Base-by-base conservation (phyloP, 2,113 vertebrate species). In the Illadopsis cleaveri region DNA sequence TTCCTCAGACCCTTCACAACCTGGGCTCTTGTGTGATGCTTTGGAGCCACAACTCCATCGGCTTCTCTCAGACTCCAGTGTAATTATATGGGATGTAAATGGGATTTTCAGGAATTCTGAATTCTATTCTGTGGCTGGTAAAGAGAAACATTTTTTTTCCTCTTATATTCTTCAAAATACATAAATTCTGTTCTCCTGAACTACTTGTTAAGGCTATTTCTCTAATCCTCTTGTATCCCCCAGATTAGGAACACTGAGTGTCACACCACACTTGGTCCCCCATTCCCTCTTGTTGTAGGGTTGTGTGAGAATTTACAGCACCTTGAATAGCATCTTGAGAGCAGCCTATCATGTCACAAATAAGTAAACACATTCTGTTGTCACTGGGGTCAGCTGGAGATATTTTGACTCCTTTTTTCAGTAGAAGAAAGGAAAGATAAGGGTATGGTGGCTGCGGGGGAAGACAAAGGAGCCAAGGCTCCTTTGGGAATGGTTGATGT, bases 201-300 rank as follows among this genome's bases (percentile, higher is more conserved):
- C 2, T 57, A 2, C 27, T 66, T 45, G 7, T 45, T 65, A 45
- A 38, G 38, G 3, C 17, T 83, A 6, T 62, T 86, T 61, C n/a
- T 51, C 24, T 31, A 18, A 30, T 25, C 4, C 51, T 86, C 30
- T 77, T 31, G 2, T 45, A 10, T 33, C 19, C 53, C 7, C 12
- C 21, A 11, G 38, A 22, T 62, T 23, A 50, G 84, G 61, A 40
- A 7, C 3, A 1, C 18, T n/a, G 27, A 60, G 27, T 4, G 2
- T 44, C 27, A 5, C 42, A 12, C 15, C 16, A 9, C 0, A 0
- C 27, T 31, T 11, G 0, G 6, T 79, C 38, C 23, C 27, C 2
- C 0, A 1, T 75, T 72, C 21, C 51, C 40, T 28, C 27, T 53
- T 47, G 8, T 24, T 25, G 13, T 38, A 25, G 27, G 68, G 21